Conservation (phyloP, 2,797 vertebrate species). For the Cyprinodon diabolis region DNA sequence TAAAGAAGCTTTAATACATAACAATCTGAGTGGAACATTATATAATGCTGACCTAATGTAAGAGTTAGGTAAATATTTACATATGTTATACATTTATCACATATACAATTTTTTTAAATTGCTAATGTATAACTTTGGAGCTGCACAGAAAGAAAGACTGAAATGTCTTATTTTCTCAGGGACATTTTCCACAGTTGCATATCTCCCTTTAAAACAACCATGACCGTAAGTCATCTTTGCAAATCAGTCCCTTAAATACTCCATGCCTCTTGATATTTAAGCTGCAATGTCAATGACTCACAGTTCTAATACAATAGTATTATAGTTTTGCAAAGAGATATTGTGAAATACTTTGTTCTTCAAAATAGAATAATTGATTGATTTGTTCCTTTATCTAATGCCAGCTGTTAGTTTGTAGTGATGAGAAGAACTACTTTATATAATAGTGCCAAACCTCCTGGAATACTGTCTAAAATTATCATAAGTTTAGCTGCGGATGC, state of each 20-base stretch:
- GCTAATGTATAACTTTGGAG: too few relatives aligned
- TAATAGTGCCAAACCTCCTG: conserved; percentile 14
- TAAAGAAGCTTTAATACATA: too few relatives aligned
- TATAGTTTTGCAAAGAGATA: conserved; percentile 1
- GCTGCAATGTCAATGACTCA: conserved; percentile 42
- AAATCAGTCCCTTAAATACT: conserved; percentile 62
- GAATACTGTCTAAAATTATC: conserved; percentile 23
- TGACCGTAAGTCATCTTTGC: conserved; percentile 72
- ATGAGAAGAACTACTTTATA: conserved; percentile 30
- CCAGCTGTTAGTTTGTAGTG: conserved; percentile 25
- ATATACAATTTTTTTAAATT: too few relatives aligned
- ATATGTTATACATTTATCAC: too few relatives aligned
- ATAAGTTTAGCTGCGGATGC: conserved; percentile 19
- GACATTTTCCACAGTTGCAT: conserved; percentile 34
- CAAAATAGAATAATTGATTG: not conserved
- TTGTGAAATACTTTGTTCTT: conserved; percentile 13
- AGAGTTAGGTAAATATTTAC: too few relatives aligned
- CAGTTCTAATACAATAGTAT: conserved; percentile 33
- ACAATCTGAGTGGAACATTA: too few relatives aligned
- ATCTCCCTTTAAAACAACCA: conserved; percentile 54
- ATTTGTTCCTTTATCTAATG: conserved; percentile 25
- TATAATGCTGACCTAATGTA: too few relatives aligned
- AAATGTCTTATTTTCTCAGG: conserved; percentile 27
- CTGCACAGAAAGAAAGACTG: not conserved
- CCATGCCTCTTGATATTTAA: conserved; percentile 63